These are phyloP conservation scores for Charanyca ferruginea DNA, from an alignment of 2,888 invertebrate species.

Conservation along the genomic window DNA sequence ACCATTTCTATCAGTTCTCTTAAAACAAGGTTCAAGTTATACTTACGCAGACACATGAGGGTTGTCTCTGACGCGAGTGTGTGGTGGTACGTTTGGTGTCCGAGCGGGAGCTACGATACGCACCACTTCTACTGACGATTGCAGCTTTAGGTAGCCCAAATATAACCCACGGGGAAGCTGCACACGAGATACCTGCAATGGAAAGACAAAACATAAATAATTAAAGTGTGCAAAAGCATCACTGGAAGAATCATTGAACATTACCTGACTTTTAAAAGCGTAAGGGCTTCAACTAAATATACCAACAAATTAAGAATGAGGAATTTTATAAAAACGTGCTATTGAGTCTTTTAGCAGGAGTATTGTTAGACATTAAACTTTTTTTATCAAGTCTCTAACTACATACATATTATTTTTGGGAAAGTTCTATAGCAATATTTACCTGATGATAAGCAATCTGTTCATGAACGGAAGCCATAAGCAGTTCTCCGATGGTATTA, in stretches of 20 bases:
- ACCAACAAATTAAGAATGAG: too few relatives aligned
- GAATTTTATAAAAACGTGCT: too few relatives aligned
- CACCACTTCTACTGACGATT: constrained; percentile 98
- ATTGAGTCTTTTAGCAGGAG: too few relatives aligned
- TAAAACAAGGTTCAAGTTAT: neutral
- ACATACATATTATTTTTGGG: too few relatives aligned
- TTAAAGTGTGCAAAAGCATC: too few relatives aligned
- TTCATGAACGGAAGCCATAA: constrained; percentile 97
- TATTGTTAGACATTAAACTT: too few relatives aligned
- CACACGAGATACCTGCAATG: constrained; percentile 94
- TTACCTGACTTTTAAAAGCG: too few relatives aligned
- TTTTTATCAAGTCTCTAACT: too few relatives aligned
- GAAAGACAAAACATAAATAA: neutral
- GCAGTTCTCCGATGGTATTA: constrained; percentile 95
- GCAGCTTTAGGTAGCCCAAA: constrained; percentile 98
- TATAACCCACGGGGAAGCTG: constrained; percentile 97
- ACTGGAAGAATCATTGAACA: too few relatives aligned
- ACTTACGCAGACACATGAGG: constrained; percentile 98
- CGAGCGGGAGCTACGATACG: constrained; percentile 98
- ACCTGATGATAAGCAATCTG: constrained; percentile 91
- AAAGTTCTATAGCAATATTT: neutral
- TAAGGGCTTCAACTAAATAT: too few relatives aligned
- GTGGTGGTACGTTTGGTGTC: constrained; percentile 98
- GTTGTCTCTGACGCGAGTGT: constrained; percentile 97
- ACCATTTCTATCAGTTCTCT: too few relatives aligned